Evolutionary conservation across 2,888 invertebrate species (phyloP).

Genomic region (Thymelicus lineola): DNA sequence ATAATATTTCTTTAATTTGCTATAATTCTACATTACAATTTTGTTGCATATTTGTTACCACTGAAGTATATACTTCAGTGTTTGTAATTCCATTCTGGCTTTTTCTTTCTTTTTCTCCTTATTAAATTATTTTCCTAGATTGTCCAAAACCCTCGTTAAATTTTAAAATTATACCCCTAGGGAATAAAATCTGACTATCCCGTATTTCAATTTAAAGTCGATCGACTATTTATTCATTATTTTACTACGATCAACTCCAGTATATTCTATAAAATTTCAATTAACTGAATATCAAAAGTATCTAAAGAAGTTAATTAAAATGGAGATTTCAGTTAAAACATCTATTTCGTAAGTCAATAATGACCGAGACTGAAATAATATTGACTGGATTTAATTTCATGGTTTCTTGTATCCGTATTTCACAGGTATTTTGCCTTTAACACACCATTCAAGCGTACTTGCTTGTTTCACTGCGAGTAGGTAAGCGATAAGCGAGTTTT

Average conservation of each 20-base stretch:
- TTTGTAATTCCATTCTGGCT: not conserved
- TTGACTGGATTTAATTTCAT: not conserved
- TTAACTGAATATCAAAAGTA: not conserved
- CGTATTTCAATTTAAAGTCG: no score
- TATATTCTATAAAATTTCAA: not conserved
- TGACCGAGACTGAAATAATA: not conserved
- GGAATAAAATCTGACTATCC: no score
- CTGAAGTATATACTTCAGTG: no score
- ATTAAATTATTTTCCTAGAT: not conserved
- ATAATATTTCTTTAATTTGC: no score
- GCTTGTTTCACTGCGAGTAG: not conserved
- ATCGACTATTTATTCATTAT: no score
- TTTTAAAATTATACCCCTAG: no score
- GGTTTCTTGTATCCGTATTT: not conserved
- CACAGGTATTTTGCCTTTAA: not conserved
- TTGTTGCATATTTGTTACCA: no score
- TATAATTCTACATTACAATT: no score
- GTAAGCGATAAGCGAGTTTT: not conserved
- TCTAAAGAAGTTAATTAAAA: not conserved
- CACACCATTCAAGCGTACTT: constrained; percentile 7
- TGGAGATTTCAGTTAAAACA: not conserved
- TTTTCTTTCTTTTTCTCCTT: not conserved
- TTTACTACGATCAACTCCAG: no score
- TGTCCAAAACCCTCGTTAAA: no score
- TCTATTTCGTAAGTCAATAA: not conserved